These are phyloP conservation scores for Percina caprodes DNA, from an alignment of 2,113 vertebrate species.

Conservation along the genomic window DNA sequence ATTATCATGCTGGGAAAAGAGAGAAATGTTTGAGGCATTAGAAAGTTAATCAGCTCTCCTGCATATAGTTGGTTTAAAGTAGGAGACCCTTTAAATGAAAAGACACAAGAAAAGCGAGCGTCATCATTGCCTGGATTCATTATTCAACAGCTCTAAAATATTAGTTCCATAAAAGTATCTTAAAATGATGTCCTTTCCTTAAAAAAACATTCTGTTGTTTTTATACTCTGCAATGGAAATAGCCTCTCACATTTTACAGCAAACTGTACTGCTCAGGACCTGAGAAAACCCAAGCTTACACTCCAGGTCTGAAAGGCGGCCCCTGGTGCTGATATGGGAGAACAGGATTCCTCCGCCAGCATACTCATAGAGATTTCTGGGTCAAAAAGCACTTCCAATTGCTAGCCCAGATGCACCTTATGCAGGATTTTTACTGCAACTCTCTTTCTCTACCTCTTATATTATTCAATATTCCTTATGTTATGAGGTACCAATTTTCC, in stretches of 20 bases:
- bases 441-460: no score
- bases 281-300: slow-evolving; percentile 83
- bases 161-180: not conserved
- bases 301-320: slow-evolving; percentile 81
- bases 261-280: slow-evolving; percentile 52
- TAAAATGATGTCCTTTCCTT: not conserved
- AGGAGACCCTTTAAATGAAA: not conserved
- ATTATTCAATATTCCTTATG: no score
- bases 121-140: not conserved
- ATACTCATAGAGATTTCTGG: no score
- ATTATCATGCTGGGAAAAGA: slow-evolving; percentile 79
- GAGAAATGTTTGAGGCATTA: not conserved
- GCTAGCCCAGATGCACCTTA: no score
- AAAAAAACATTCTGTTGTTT: not conserved
- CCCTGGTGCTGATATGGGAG: slow-evolving; percentile 79
- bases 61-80: not conserved
- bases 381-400: no score
- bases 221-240: not conserved
- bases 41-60: not conserved
- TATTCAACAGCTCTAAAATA: not conserved
- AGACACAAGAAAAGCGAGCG: not conserved
- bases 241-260: slow-evolving; percentile 2
- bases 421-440: no score
- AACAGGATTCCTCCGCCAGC: no score
- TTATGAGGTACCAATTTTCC: no score